Evolutionary conservation across 2,888 invertebrate species (phyloP).

Genomic region (Selenia dentaria): DNA sequence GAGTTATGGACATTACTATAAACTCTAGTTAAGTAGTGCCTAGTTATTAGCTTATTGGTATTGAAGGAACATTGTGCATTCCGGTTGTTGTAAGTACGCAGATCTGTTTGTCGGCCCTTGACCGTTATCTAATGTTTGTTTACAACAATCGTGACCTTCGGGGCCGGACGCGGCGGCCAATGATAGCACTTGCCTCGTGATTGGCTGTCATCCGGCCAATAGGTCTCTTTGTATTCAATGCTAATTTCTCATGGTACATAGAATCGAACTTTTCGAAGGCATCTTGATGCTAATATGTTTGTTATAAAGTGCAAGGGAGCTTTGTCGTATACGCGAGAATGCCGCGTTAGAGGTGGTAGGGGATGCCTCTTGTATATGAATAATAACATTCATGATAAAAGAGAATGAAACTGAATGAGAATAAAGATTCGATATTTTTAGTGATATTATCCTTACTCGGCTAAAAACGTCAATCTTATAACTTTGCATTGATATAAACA

Average conservation of each 20-base stretch:
- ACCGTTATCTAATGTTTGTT: constrained; percentile 7
- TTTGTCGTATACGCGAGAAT: too few species aligned
- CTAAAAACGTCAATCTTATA: too few species aligned
- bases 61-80: background rate
- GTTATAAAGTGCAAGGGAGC: too few species aligned
- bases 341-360: too few species aligned
- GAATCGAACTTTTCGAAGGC: background rate
- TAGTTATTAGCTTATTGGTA: too few species aligned
- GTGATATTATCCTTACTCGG: too few species aligned
- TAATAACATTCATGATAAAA: too few species aligned
- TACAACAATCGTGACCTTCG: background rate
- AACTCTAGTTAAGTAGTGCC: background rate
- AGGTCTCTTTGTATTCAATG: constrained; percentile 7
- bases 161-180: constrained; percentile 2
- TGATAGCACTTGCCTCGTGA: constrained; percentile 8
- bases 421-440: too few species aligned
- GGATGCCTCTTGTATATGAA: too few species aligned
- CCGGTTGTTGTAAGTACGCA: background rate
- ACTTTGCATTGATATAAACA: too few species aligned
- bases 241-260: constrained; percentile 1
- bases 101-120: background rate
- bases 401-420: too few species aligned
- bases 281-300: background rate
- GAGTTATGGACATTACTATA: background rate
- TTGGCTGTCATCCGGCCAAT: constrained; percentile 15